Percentiles rank a stretch among this genome's conserved stretches.
These are phyloP conservation scores for Cromileptes altivelis DNA, from an alignment of 2,113 vertebrate species.

Conservation along the genomic window DNA sequence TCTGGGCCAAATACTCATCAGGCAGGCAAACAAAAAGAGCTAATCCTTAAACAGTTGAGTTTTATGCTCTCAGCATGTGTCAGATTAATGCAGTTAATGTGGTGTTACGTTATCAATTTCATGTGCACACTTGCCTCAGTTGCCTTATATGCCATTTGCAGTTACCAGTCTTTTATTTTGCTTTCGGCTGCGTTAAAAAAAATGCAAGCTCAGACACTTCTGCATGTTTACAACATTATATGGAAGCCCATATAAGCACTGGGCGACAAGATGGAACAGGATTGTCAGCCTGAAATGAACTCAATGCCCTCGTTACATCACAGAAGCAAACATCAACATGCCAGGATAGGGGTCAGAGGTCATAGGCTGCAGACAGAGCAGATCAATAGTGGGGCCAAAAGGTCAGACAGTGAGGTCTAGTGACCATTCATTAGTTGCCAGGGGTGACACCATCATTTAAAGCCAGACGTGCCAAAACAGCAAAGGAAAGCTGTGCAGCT, in stretches of 20 bases:
- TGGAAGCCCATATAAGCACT: background rate
- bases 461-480: constrained; percentile 67
- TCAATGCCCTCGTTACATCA: constrained; percentile 61
- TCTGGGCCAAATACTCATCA: constrained; percentile 43
- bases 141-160: constrained; percentile 31
- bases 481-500: constrained; percentile 27
- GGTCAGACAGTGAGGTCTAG: constrained; percentile 77
- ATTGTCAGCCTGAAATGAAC: constrained; percentile 47
- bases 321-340: constrained; percentile 69
- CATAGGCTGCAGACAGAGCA: constrained; percentile 77
- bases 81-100: constrained; percentile 63
- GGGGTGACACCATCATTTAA: constrained; percentile 52
- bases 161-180: constrained; percentile 13
- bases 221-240: background rate
- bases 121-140: constrained; percentile 39
- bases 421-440: constrained; percentile 68
- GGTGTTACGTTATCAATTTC: constrained; percentile 51
- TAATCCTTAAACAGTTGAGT: constrained; percentile 45
- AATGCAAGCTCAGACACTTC: constrained; percentile 12
- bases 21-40: constrained; percentile 45
- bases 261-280: constrained; percentile 11
- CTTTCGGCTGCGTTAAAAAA: constrained; percentile 36
- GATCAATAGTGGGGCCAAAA: constrained; percentile 73
- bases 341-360: constrained; percentile 68
- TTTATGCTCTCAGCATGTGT: constrained; percentile 56